phyloP scores from a whole-genome alignment of 2,888 invertebrate species.

The Ochropacha duplaris region DNA sequence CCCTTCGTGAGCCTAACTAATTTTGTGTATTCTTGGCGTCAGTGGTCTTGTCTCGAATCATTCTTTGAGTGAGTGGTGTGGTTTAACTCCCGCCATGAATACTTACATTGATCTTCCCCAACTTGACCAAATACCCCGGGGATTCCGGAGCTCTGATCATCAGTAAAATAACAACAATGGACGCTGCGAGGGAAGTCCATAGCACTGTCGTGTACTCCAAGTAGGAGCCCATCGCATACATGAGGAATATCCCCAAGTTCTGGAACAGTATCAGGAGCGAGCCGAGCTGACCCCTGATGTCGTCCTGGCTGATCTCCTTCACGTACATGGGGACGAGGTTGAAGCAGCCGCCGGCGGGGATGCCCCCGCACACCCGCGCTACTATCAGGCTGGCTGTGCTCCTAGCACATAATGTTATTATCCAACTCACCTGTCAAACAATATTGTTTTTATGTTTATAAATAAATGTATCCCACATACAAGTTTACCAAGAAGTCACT shows the following conservation, averaged over 20 bases:
- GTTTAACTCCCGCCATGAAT: neutral
- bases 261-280: slow-evolving; percentile 49
- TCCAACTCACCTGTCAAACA: slow-evolving; percentile 55
- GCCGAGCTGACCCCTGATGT: slow-evolving; percentile 55
- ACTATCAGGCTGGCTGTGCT: slow-evolving; percentile 42
- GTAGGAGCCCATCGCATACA: slow-evolving; percentile 60
- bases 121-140: slow-evolving; percentile 60
- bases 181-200: slow-evolving; percentile 45
- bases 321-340: slow-evolving; percentile 58
- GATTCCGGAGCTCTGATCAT: slow-evolving; percentile 63
- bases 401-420: slow-evolving; percentile 47
- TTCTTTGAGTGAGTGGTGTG: too few species aligned
- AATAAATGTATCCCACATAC: too few species aligned
- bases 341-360: slow-evolving; percentile 59
- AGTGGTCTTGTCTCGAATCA: too few species aligned
- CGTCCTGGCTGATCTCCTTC: slow-evolving; percentile 62
- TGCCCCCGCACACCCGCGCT: slow-evolving; percentile 48
- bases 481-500: too few species aligned
- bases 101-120: slow-evolving; percentile 54
- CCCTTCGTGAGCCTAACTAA: too few species aligned
- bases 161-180: slow-evolving; percentile 43
- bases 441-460: too few species aligned
- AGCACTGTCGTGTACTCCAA: slow-evolving; percentile 51
- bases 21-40: too few species aligned
- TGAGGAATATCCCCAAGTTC: slow-evolving; percentile 51